Evolutionary conservation across 92 coral and sea anemone species (phyloP).

Genomic region (Porites cylindrica): DNA sequence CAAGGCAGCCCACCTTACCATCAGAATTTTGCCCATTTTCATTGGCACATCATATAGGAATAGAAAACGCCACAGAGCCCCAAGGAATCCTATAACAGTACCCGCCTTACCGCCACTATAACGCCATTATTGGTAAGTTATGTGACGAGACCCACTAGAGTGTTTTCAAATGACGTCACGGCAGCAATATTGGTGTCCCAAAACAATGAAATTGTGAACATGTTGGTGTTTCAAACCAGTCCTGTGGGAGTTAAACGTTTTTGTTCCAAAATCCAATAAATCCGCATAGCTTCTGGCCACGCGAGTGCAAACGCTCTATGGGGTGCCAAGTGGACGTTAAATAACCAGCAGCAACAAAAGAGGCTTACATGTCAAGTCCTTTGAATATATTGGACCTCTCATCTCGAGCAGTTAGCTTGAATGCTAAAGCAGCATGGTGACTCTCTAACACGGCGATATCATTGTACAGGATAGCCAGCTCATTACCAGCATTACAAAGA

Average conservation of each 20-base stretch:
- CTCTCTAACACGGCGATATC: constrained; percentile 99
- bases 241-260: neutral
- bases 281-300: too few relatives aligned
- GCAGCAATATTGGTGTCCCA: too few relatives aligned
- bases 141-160: neutral
- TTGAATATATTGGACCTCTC: constrained; percentile 94
- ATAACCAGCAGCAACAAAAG: neutral
- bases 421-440: constrained; percentile 97
- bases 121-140: too few relatives aligned
- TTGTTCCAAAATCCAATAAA: neutral
- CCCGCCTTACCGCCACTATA: too few relatives aligned
- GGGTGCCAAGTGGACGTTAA: neutral
- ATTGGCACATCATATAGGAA: too few relatives aligned
- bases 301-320: neutral
- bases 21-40: too few relatives aligned
- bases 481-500: constrained; percentile 95
- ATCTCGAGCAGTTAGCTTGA: constrained; percentile 92
- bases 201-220: too few relatives aligned
- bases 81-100: too few relatives aligned
- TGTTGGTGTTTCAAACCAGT: too few relatives aligned
- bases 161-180: too few relatives aligned
- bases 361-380: constrained; percentile 92
- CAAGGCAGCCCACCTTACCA: too few relatives aligned
- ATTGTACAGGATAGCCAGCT: constrained; percentile 94
- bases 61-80: too few relatives aligned